Conservation (phyloP, 2,888 invertebrate species). For the Lasioglossum morio region DNA sequence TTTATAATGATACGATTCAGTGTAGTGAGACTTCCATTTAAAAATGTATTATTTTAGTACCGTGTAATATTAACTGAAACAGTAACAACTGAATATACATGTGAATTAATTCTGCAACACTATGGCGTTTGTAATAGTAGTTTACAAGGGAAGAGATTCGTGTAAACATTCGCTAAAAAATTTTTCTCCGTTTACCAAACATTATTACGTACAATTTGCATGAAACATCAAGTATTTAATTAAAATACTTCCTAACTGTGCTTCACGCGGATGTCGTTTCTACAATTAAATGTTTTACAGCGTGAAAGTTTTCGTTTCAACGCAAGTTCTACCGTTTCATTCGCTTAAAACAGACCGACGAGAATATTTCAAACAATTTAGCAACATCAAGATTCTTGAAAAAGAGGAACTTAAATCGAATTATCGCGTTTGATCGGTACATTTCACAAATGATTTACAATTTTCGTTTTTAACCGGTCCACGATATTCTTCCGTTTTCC, state of each 20-base stretch:
- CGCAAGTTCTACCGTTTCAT: neutral
- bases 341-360: neutral
- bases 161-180: neutral
- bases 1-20: neutral
- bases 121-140: no score
- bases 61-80: no score
- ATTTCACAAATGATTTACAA: no score
- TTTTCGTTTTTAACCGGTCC: neutral
- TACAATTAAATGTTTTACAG: neutral
- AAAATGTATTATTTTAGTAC: no score
- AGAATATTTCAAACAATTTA: neutral
- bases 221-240: neutral
- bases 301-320: neutral
- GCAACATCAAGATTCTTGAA: neutral
- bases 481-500: no score
- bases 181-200: neutral
- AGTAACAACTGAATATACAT: neutral
- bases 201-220: no score
- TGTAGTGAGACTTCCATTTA: neutral
- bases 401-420: neutral
- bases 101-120: neutral
- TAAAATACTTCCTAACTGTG: neutral
- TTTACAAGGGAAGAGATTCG: neutral
- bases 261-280: neutral
- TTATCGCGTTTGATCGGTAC: neutral